Evolutionary conservation across 2,888 invertebrate species (phyloP).

Genomic region (Ptilodon capucinus): DNA sequence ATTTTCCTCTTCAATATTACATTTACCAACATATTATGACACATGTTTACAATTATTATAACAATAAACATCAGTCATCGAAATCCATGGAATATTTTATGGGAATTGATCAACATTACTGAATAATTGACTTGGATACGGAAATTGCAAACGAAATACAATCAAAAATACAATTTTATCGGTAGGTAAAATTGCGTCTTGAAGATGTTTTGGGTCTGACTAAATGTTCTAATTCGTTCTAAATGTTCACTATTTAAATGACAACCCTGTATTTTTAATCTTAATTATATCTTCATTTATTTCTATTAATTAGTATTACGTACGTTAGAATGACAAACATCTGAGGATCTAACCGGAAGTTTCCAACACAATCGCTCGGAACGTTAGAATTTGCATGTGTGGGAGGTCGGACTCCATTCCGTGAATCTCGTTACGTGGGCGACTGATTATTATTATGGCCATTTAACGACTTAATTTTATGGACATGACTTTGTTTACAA

Average conservation of each 20-base stretch:
- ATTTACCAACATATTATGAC: neutral
- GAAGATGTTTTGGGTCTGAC: no score
- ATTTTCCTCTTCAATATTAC: neutral
- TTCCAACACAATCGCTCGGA: constrained; percentile 37
- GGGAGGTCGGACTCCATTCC: constrained; percentile 42
- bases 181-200: no score
- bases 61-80: neutral
- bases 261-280: neutral
- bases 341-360: constrained; percentile 29
- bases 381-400: constrained; percentile 36
- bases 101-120: neutral
- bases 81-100: neutral
- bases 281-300: constrained; percentile 3
- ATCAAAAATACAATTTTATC: no score
- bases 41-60: neutral
- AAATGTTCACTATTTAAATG: neutral
- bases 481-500: neutral
- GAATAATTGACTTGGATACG: no score
- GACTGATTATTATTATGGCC: constrained; percentile 11
- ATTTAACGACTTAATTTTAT: constrained; percentile 16
- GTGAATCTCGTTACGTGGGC: constrained; percentile 43
- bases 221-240: no score
- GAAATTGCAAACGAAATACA: no score
- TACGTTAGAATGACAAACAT: constrained; percentile 6
- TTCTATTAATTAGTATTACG: no score